Conservation (phyloP, 2,888 invertebrate genomes). For the Apoda limacodes region DNA sequence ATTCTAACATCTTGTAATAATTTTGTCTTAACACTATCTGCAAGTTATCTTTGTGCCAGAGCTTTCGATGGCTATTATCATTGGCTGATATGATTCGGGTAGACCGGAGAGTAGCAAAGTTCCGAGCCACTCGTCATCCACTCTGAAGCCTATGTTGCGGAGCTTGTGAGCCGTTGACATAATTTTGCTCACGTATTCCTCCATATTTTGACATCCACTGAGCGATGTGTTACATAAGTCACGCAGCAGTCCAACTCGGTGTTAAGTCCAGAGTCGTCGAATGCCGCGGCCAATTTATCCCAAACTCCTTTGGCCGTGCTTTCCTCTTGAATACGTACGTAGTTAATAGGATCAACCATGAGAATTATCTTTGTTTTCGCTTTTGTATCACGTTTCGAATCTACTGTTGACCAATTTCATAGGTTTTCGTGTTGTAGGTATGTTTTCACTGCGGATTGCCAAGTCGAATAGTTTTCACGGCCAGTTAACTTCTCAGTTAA, state of each 20-base stretch:
- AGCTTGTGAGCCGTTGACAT: constrained; percentile 11
- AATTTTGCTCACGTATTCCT: constrained; percentile 12
- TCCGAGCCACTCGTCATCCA: constrained; percentile 1
- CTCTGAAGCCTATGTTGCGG: constrained; percentile 9
- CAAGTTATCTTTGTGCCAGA: constrained; percentile 6
- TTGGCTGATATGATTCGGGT: constrained; percentile 15
- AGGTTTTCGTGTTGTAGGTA: too few species aligned
- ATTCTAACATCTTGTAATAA: constrained; percentile 3
- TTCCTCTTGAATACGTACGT: constrained; percentile 7
- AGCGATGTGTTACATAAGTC: constrained; percentile 11
- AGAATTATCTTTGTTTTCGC: constrained; percentile 13
- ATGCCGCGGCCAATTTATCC: constrained; percentile 6
- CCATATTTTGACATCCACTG: constrained; percentile 3
- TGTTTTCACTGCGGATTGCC: too few species aligned
- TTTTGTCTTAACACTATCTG: constrained; percentile 10
- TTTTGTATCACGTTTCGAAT: too few species aligned
- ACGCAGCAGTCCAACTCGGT: constrained; percentile 12
- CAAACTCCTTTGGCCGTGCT: constrained; percentile 7
- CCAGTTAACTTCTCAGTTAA: too few species aligned
- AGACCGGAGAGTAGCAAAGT: constrained; percentile 12
- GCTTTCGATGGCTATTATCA: constrained; percentile 15
- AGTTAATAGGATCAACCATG: constrained; percentile 10
- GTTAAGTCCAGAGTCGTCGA: constrained; percentile 13
- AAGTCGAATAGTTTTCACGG: too few species aligned
- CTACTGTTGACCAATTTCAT: too few species aligned